phyloP scores from a whole-genome alignment of 2,113 vertebrate genomes.

The Globicephala melas region DNA sequence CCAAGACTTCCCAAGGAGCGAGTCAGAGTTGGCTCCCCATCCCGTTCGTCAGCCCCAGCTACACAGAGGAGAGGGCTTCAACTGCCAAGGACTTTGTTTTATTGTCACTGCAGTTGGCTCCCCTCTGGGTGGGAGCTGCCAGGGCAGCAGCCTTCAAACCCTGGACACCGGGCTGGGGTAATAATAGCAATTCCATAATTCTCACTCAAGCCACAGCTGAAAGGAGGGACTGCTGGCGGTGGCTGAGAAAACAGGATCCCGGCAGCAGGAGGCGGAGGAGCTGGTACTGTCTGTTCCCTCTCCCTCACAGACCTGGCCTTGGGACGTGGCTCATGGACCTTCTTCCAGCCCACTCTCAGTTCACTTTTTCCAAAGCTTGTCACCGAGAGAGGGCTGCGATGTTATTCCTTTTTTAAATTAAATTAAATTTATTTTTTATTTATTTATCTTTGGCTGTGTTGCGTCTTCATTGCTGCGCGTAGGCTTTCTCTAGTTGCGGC shows the following conservation, averaged over 20 bases:
- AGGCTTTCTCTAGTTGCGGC: too few species aligned
- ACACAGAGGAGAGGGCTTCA: slow-evolving; percentile 65
- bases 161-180: slow-evolving; percentile 59
- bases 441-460: too few species aligned
- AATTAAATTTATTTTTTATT: too few species aligned
- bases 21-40: slow-evolving; percentile 64
- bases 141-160: slow-evolving; percentile 69
- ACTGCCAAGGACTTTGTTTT: slow-evolving; percentile 82
- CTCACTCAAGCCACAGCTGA: slow-evolving; percentile 67
- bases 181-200: slow-evolving; percentile 81
- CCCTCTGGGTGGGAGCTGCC: slow-evolving; percentile 69
- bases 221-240: slow-evolving; percentile 72
- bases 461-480: accelerated
- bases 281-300: slow-evolving; percentile 79
- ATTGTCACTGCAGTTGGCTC: slow-evolving; percentile 83
- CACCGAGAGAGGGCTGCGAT: slow-evolving; percentile 62
- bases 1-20: slow-evolving; percentile 78
- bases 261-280: slow-evolving; percentile 1
- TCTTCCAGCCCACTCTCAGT: slow-evolving; percentile 67
- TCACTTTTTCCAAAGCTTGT: slow-evolving; percentile 80
- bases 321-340: slow-evolving; percentile 64
- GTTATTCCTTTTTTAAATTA: slow-evolving; percentile 59
- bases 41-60: slow-evolving; percentile 59
- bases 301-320: slow-evolving; percentile 76
- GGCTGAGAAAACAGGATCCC: slow-evolving; percentile 69